phyloP scores from a whole-genome alignment of 2,888 invertebrate species.

The Cryptophagus acutangulus region DNA sequence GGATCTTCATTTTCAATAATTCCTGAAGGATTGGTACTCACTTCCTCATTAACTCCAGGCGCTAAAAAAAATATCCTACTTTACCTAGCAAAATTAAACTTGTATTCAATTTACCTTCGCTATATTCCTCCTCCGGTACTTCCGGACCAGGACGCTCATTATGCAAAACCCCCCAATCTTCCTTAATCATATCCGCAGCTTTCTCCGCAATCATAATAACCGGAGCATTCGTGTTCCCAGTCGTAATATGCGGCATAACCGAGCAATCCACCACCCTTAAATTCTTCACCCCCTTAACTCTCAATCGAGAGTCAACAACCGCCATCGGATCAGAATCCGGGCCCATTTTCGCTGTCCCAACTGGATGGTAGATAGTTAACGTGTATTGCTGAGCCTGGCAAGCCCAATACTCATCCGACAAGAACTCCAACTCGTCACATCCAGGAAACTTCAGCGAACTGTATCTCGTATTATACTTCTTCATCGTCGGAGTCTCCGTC shows the following conservation, averaged over 20 bases:
- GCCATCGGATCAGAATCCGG: constrained; percentile 55
- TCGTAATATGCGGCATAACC: constrained; percentile 74
- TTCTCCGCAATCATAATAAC: constrained; percentile 82
- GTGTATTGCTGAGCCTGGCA: constrained; percentile 72
- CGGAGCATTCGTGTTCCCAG: constrained; percentile 79
- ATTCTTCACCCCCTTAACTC: constrained; percentile 60
- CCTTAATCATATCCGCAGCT: constrained; percentile 75
- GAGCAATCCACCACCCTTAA: constrained; percentile 77
- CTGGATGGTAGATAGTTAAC: constrained; percentile 76
- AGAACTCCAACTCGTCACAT: constrained; percentile 57
- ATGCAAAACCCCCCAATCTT: constrained; percentile 54
- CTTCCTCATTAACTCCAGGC: too few species aligned
- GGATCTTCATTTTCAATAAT: neutral
- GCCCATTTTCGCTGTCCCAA: constrained; percentile 79
- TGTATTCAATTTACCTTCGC: too few species aligned
- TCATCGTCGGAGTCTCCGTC: constrained; percentile 56
- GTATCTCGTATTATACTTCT: constrained; percentile 56
- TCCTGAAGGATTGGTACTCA: neutral
- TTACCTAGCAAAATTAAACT: too few species aligned
- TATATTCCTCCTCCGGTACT: constrained; percentile 4
- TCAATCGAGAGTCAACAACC: constrained; percentile 66
- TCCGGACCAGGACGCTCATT: constrained; percentile 7
- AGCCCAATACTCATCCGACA: constrained; percentile 71
- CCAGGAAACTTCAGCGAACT: constrained; percentile 64
- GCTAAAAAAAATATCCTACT: too few species aligned